Conservation (phyloP, 2,797 vertebrate genomes). For the Leptodactylus fallax region DNA sequence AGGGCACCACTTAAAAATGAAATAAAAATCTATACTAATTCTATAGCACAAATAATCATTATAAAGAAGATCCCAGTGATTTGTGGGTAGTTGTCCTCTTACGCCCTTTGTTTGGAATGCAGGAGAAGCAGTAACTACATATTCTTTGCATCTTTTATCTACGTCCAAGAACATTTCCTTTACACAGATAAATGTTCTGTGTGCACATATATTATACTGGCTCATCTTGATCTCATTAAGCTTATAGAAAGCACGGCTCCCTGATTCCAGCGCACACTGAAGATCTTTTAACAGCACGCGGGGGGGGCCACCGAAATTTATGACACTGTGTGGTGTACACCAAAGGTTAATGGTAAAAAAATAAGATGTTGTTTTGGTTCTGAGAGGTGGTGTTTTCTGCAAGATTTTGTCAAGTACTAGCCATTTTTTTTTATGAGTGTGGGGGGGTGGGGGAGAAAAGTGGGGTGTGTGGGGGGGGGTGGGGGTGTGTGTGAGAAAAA, state of each 20-base stretch:
- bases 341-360: constrained; percentile 12
- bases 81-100: constrained; percentile 53
- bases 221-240: constrained; percentile 57
- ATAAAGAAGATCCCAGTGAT: constrained; percentile 33
- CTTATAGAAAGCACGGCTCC: constrained; percentile 32
- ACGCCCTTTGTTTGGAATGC: constrained; percentile 44
- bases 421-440: no score
- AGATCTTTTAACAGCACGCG: constrained; percentile 6
- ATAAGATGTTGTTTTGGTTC: constrained; percentile 27
- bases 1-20: neutral
- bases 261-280: constrained; percentile 9
- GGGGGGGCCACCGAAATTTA: neutral
- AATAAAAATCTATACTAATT: constrained; percentile 13
- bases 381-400: neutral
- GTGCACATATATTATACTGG: constrained; percentile 28
- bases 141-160: constrained; percentile 50
- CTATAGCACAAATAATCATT: constrained; percentile 7
- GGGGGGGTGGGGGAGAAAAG: no score
- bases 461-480: no score
- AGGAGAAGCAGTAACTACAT: constrained; percentile 45
- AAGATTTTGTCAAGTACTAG: neutral
- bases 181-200: constrained; percentile 52
- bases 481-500: no score
- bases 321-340: constrained; percentile 16
- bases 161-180: constrained; percentile 54